Evolutionary conservation across 2,888 invertebrate genomes (phyloP), one percentile per base, ranked within the genome.

Genomic region (Cactoblastis cactorum): DNA sequence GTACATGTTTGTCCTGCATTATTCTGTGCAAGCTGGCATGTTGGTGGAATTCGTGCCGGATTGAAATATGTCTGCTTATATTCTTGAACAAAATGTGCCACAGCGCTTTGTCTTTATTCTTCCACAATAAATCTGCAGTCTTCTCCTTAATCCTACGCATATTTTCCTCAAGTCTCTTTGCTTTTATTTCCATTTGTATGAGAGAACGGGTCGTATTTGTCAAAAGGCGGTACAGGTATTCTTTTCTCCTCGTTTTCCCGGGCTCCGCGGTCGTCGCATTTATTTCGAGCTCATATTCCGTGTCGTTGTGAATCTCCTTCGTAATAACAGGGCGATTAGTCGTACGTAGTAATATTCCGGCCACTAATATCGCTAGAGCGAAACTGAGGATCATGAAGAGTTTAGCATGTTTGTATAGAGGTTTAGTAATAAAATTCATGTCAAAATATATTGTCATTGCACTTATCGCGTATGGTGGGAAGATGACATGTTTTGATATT

Each of bases 151-250:
- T 90, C 81, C 90, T 83, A 73, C 89, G 89, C 82, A 90, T 90
- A 83, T 90, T 90, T 87, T 90, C 90, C 74, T 90, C 85, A 63
- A 90, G 83, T 79, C 90, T 74, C 77, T 90, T 82, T 55, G 90
- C 90, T 80, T 90, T 90, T 83, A 90, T 90, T 83, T 90, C 90
- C 90, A 90, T 90, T 80, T 90, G 90, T 86, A 90, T 90, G 76
- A 90, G 88, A 57, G 90, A 90, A 65, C 89, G 89, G 66, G 90
- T 90, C 67, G 90, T 89, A 83, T 90, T 90, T 79, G 89, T 90
- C 79, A 90, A 77, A 67, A 90, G 85, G 54, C 86, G 81, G 81
- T 90, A 90, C 69, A 90, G 80, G 79, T 88, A 88, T 80, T 90
- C 90, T 77, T 89, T 88, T 74, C 86, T 80, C 68, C 75, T 79